Conservation (phyloP, 2,888 invertebrate species). For the Diplazon laetatorius region DNA sequence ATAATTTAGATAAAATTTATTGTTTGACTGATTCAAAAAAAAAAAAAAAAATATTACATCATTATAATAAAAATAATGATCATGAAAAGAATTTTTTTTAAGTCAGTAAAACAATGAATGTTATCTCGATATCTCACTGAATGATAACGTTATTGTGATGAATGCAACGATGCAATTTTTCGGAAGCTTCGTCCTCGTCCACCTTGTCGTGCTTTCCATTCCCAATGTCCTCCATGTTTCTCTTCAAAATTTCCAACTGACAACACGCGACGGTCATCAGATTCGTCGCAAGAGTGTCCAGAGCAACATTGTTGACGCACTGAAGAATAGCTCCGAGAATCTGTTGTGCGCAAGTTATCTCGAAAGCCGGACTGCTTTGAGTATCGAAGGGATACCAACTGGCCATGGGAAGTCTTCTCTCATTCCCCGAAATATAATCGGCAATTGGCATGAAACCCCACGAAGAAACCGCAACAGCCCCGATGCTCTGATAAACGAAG, state of each 20-base stretch:
- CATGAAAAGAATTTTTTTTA: no score
- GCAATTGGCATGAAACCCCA: slow-evolving; percentile 71
- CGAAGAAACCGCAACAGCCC: slow-evolving; percentile 64
- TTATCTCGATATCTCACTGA: slow-evolving; percentile 61
- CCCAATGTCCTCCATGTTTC: slow-evolving; percentile 67
- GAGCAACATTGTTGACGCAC: slow-evolving; percentile 73
- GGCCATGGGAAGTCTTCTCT: slow-evolving; percentile 68
- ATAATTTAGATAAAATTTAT: no score
- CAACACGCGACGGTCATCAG: slow-evolving; percentile 73
- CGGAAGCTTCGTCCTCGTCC: slow-evolving; percentile 32
- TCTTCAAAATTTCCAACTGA: slow-evolving; percentile 72
- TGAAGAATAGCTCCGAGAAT: slow-evolving; percentile 65
- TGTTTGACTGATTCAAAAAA: no score
- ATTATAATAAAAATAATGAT: no score
- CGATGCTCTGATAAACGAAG: slow-evolving; percentile 71
- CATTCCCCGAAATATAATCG: slow-evolving; percentile 61
- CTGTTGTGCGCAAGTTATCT: slow-evolving; percentile 71
- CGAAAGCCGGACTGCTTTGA: slow-evolving; percentile 69
- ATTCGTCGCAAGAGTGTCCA: slow-evolving; percentile 74
- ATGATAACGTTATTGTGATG: slow-evolving; percentile 71
- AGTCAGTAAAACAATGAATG: no score
- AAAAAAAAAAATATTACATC: no score
- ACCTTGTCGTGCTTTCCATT: neutral
- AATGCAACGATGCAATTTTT: slow-evolving; percentile 64
- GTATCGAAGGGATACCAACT: slow-evolving; percentile 75